Evolutionary conservation across 2,888 invertebrate genomes (phyloP).

Genomic region (Stegophylla sp.): DNA sequence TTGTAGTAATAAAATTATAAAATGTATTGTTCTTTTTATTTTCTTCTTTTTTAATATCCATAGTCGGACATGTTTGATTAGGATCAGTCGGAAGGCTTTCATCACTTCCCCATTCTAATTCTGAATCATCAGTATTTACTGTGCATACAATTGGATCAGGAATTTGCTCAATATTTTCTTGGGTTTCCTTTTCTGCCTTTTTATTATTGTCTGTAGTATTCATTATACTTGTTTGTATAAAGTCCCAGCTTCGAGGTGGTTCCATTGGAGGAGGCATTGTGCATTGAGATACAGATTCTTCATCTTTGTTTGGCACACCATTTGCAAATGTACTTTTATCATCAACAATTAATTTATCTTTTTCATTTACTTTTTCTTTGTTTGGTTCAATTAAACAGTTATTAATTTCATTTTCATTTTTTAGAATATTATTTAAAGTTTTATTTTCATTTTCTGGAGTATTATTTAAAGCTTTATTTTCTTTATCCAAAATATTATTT

Average conservation of each 20-base stretch:
- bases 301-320: constrained; percentile 62
- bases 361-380: constrained; percentile 13
- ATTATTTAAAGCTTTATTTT: too few species aligned
- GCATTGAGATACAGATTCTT: constrained; percentile 60
- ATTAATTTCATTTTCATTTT: constrained; percentile 14
- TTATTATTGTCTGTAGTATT: constrained; percentile 18
- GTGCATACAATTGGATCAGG: constrained; percentile 49
- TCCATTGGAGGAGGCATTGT: constrained; percentile 64
- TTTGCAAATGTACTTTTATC: constrained; percentile 60
- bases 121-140: constrained; percentile 53
- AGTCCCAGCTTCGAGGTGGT: constrained; percentile 64
- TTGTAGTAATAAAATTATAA: constrained; percentile 50
- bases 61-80: constrained; percentile 25
- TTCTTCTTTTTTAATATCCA: constrained; percentile 23
- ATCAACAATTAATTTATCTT: constrained; percentile 37
- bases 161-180: constrained; percentile 38
- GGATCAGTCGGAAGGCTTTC: constrained; percentile 56
- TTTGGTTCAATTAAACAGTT: constrained; percentile 4
- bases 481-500: too few species aligned
- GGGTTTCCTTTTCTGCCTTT: constrained; percentile 22
- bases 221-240: constrained; percentile 63
- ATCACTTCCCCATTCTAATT: constrained; percentile 57
- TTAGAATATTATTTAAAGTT: not conserved
- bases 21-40: constrained; percentile 40
- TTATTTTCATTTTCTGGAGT: constrained; percentile 6